Evolutionary conservation across 2,797 vertebrate genomes (phyloP).

Genomic region (Hydrophis major): DNA sequence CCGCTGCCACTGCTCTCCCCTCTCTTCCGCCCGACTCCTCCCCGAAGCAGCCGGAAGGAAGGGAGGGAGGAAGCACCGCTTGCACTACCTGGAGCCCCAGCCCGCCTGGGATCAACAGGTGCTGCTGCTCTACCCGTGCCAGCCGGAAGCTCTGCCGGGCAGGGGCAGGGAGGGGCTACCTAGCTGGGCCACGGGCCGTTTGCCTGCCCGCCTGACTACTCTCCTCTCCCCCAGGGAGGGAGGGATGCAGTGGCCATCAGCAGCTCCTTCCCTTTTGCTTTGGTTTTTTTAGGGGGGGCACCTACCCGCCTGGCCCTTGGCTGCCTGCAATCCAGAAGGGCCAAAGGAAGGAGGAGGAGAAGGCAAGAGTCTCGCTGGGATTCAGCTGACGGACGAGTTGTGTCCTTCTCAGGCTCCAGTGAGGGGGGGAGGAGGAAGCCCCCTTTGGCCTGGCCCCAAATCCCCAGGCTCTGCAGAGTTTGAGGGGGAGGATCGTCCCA

Average conservation of each 20-base stretch:
- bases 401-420: too few relatives aligned
- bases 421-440: background rate
- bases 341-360: background rate
- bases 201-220: background rate
- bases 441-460: background rate
- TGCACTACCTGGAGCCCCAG: background rate
- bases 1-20: background rate
- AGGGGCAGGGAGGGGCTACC: background rate
- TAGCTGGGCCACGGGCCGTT: slow-evolving; percentile 18
- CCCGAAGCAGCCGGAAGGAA: slow-evolving; percentile 46
- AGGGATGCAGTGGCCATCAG: background rate
- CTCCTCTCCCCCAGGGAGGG: too few relatives aligned
- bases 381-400: background rate
- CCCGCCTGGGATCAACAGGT: slow-evolving; percentile 30
- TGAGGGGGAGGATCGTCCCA: background rate
- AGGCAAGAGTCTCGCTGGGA: background rate
- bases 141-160: background rate
- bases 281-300: fast-evolving
- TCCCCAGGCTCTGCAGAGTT: background rate
- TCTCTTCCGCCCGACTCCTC: slow-evolving; percentile 30
- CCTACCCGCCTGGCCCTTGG: background rate
- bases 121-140: background rate
- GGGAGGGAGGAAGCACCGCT: slow-evolving; percentile 32
- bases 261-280: background rate
- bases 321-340: background rate